Evolutionary conservation across 2,888 invertebrate species (phyloP), one percentile per base, ranked within the genome.

Genomic region (Bibio marci): DNA sequence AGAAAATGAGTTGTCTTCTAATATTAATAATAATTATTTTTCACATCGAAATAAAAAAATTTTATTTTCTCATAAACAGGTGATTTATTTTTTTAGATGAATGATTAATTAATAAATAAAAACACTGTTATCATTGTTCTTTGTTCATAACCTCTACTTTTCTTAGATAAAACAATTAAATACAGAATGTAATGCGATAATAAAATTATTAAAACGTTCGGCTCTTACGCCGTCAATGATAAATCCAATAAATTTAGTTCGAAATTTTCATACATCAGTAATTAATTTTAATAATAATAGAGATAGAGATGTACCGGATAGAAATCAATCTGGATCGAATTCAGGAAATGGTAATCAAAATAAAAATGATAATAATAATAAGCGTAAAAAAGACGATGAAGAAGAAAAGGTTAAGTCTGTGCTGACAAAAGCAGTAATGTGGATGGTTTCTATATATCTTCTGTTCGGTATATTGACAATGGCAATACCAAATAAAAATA

Each of bases 391-490:
- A 44, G 70, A 73, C 37, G 74, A 79, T 39, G 72, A 77, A 42
- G 73, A 76, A 41, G 73, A 76, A 39, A 81, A 80, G 55, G 57
- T 82, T 45, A 72, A 76, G 1, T 75, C 81, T 1, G 57, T 83
- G 3, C 46, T 83, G 19, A 73, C 80, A 18, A 85, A 86, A 55
- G 79, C 77, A 1, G 68, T 76, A n/a, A 66, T 85, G 37, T 85
- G 83, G 82, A 72, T 82, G 70, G 60, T 81, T 22, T 77, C 78
- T 3, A 76, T 79, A 13, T 80, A 78, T 51, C 70, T 81, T 62
- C 67, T 81, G 26, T 71, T 81, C 19, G 70, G 79, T n/a, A 64
- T 78, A 40, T 69, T 81, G 45, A 77, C 81, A 1, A 56, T 81
- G 30, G 55, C 83, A 40, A 71, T 82, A 44, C 79, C 81, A 1